Evolutionary conservation across 2,113 vertebrate genomes (phyloP), one percentile per base, ranked within the genome.

Genomic region (Lipophrys pholis): DNA sequence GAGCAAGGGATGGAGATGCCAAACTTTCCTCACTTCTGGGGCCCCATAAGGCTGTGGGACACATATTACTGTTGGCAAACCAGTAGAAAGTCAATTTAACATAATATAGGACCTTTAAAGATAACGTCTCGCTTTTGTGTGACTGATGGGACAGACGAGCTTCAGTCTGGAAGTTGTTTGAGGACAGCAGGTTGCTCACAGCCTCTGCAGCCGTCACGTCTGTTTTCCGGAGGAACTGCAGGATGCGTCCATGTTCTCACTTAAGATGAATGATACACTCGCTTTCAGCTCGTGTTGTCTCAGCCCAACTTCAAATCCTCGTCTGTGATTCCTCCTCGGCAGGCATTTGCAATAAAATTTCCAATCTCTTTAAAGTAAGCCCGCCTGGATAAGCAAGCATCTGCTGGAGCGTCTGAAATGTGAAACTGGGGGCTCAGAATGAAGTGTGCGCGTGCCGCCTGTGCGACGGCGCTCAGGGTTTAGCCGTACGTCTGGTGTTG

Each of bases 401-500:
- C 71, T 73, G 69, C 53, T 66, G 41, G 21, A 59, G 52, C 11
- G 43, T 58, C 54, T 64, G 43, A 60, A 21, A 72, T 21, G 57
- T 52, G 54, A 67, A 80, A 55, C 49, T 66, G 3, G 0, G 54
- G 58, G 76, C 62, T 74, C 55, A 68, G 49, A 21, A 17, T 36
- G 30, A 52, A 56, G 67, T 78, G 79, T 53, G 21, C 21, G 21
- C 4, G 21, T 30, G 21, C 21, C 21, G 21, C 21, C 21, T 30
- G 45, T 53, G 51, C 68, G 56, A 55, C 61, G 59, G 55, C 48
- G 16, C 61, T 73, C 57, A 35, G 46, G 73, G 36, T 80, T 83
- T 73, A 30, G 59, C 56, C 38, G 66, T 57, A 62, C 53, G 65
- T 70, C 49, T 43, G 15, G 42, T 87, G 78, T 79, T 83, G 77